These are phyloP conservation scores for Adelges cooleyi DNA, from an alignment of 1,140 invertebrate genomes.

Conservation along the genomic window DNA sequence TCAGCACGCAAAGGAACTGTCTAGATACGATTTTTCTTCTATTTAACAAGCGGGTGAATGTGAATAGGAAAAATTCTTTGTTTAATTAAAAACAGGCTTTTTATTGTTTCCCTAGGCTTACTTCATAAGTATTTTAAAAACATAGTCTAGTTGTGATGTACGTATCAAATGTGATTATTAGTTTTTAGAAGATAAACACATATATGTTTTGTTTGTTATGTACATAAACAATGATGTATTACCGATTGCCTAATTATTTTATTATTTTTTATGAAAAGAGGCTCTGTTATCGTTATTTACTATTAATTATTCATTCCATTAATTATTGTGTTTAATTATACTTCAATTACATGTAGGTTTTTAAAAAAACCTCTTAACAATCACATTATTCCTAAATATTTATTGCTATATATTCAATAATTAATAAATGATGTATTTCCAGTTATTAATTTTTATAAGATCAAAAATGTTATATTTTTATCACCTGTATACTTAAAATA, in stretches of 20 bases:
- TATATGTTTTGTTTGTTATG: slow-evolving; percentile 18
- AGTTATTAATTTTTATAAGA: slow-evolving; percentile 20
- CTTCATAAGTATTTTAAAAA: slow-evolving; percentile 3
- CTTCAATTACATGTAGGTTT: slow-evolving; percentile 9
- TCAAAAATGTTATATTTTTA: slow-evolving; percentile 27
- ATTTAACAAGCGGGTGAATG: slow-evolving; percentile 11
- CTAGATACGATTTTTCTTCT: slow-evolving; percentile 14
- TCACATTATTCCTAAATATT: no score
- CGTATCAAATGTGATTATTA: slow-evolving; percentile 19
- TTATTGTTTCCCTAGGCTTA: neutral
- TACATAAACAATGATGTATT: slow-evolving; percentile 21
- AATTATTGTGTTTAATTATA: slow-evolving; percentile 2
- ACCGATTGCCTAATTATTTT: slow-evolving; percentile 8
- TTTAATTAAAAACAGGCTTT: neutral
- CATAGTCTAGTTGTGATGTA: slow-evolving; percentile 19
- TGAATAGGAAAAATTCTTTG: neutral
- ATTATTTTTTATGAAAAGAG: slow-evolving; percentile 10
- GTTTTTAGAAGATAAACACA: neutral
- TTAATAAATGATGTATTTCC: no score
- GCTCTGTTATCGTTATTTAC: slow-evolving; percentile 21
- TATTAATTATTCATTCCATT: slow-evolving; percentile 25
- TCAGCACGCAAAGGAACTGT: neutral
- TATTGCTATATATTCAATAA: no score
- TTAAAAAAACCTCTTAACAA: slow-evolving; percentile 8
- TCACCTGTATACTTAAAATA: slow-evolving; percentile 5